Evolutionary conservation across 2,888 invertebrate species (phyloP).

Genomic region (Heliconius erato): DNA sequence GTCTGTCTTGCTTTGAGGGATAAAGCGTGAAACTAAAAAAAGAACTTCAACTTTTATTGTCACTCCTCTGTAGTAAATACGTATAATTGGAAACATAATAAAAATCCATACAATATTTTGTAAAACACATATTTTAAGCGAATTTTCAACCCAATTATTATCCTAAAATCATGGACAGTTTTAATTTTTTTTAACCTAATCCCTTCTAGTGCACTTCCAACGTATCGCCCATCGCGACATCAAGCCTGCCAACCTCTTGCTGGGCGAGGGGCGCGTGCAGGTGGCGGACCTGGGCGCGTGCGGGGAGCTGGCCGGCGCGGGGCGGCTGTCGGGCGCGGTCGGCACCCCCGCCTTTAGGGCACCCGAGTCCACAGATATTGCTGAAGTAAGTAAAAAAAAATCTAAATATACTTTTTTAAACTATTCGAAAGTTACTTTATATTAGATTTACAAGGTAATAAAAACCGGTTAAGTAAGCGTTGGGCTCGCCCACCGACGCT

Average conservation of each 20-base stretch:
- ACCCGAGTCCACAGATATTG: constrained; percentile 88
- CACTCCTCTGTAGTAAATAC: too few relatives aligned
- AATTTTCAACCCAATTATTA: too few relatives aligned
- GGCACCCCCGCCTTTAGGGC: constrained; percentile 99
- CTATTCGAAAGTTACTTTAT: too few relatives aligned
- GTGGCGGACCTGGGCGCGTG: constrained; percentile 99
- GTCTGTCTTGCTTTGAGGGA: neutral
- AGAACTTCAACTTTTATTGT: neutral
- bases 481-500: too few relatives aligned
- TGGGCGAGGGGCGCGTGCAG: constrained; percentile 95
- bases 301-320: constrained; percentile 93
- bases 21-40: too few relatives aligned
- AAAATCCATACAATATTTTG: too few relatives aligned
- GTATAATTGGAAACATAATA: too few relatives aligned
- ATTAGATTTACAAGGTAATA: too few relatives aligned
- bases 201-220: constrained; percentile 94
- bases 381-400: constrained; percentile 64
- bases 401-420: neutral
- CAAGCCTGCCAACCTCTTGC: constrained; percentile 97
- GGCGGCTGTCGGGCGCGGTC: constrained; percentile 94
- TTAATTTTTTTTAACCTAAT: too few relatives aligned
- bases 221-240: constrained; percentile 98
- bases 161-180: too few relatives aligned
- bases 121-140: too few relatives aligned
- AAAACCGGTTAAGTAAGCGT: too few relatives aligned